These are phyloP conservation scores for Dasyprocta punctata DNA, from an alignment of 2,113 vertebrate genomes.

Conservation along the genomic window DNA sequence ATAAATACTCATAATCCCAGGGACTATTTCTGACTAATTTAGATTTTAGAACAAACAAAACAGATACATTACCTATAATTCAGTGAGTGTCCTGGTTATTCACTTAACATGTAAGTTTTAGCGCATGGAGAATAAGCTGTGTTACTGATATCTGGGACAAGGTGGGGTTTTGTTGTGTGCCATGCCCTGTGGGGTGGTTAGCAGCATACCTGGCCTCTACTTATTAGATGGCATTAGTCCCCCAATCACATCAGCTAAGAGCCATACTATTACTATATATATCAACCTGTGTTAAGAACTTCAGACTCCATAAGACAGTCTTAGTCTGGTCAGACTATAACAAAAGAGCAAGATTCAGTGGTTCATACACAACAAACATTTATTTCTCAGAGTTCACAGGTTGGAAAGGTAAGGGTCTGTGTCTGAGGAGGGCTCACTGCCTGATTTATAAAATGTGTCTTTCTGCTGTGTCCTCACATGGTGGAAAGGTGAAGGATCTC, in stretches of 20 bases:
- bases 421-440: background rate
- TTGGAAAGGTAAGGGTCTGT: no score
- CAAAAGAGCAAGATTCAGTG: background rate
- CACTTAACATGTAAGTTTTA: background rate
- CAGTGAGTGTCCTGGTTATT: background rate
- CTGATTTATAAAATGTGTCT: rapidly evolving
- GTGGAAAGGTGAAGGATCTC: background rate
- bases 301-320: background rate
- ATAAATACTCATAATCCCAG: background rate
- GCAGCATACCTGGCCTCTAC: no score
- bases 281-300: rapidly evolving
- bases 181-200: background rate
- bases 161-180: rapidly evolving
- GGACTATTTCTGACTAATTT: background rate
- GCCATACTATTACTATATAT: rapidly evolving
- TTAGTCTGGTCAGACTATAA: background rate
- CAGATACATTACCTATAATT: background rate
- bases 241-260: rapidly evolving
- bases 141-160: background rate
- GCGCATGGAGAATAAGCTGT: background rate
- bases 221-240: rapidly evolving
- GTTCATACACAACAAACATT: background rate
- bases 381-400: background rate
- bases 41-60: background rate
- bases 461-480: background rate